These are phyloP conservation scores for Apodemia hepburni DNA, from an alignment of 2,888 invertebrate species.

Conservation along the genomic window DNA sequence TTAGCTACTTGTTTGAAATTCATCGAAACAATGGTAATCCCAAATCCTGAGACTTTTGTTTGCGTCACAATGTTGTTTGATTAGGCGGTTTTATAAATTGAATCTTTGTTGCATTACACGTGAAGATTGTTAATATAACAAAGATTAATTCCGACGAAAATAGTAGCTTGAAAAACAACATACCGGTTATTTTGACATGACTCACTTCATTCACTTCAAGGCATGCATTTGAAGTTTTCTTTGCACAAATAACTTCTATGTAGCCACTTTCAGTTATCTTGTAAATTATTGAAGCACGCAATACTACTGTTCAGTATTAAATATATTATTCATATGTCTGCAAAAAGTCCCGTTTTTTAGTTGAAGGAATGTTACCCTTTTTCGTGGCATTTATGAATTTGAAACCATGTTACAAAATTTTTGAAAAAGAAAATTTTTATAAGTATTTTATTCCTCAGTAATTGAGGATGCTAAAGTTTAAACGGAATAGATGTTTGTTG, in stretches of 20 bases:
- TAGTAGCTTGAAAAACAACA: not conserved
- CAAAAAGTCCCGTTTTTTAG: not conserved
- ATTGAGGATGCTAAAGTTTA: not conserved
- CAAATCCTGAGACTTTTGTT: not conserved
- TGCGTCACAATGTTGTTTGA: not conserved
- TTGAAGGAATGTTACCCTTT: not conserved
- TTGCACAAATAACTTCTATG: constrained; percentile 1
- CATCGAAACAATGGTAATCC: not conserved
- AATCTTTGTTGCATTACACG: not conserved
- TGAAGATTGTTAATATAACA: not conserved
- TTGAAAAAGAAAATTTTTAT: too few species aligned
- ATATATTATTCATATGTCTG: not conserved
- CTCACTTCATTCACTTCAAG: not conserved
- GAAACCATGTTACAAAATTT: too few species aligned
- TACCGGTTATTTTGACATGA: not conserved
- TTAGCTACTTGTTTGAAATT: not conserved
- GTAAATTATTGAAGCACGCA: not conserved
- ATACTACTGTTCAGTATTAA: not conserved
- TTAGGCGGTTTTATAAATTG: not conserved
- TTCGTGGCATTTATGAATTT: not conserved
- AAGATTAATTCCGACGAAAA: not conserved
- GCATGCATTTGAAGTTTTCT: not conserved
- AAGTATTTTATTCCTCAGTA: not conserved
- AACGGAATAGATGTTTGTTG: not conserved
- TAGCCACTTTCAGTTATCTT: not conserved